Base-by-base conservation (phyloP, 2,113 vertebrate species). In the Dicrurus megarhynchus region DNA sequence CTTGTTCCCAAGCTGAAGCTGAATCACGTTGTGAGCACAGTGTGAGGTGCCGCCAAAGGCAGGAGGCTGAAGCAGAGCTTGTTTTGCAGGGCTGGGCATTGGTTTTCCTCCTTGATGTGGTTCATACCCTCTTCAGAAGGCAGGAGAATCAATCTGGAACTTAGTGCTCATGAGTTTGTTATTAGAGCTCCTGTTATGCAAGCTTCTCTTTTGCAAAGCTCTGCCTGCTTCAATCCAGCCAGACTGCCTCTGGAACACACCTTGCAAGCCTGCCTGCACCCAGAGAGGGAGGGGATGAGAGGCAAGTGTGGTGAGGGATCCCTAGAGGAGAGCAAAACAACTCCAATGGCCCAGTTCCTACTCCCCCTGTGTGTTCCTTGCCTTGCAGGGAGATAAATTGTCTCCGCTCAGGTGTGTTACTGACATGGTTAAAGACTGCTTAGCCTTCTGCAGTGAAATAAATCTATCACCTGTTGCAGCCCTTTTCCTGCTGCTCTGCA, bases 271-370 rank as follows among this genome's bases (percentile, higher is more conserved):
- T 76, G 55, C 22, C 52, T 11, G 7, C 30, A 32, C 27, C 47
- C 32, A 37, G 26, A 39, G 21, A 77, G 28, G 28, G 44, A 44
- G 41, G 15, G 22, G 2, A 4, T 37, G 56, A 47, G 23, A 23
- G 24, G 4, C 15, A n/a, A 1, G 8, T 1, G 8, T 13, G 17
- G 1, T 28, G 37, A 9, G 6, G 7, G 4, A 19, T 56, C 41
- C 39, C n/a, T 24, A n/a, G 13, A 77, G 61, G 32, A 84, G 44
- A 67, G 69, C 55, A 81, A 44, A 76, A 44, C 60, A 39, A 12
- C 81, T 65, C 59, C 76, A 71, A 1, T 39, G n/a, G 30, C 57
- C 52, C 59, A 30, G 18, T 30, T 80, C 53, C 49, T 87, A 41
- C 55, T 67, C 12, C 49, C 13, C 5, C 7, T 16, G 7, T 15